Base-by-base conservation (phyloP, 2,797 vertebrate genomes). In the Cynopterus sphinx region DNA sequence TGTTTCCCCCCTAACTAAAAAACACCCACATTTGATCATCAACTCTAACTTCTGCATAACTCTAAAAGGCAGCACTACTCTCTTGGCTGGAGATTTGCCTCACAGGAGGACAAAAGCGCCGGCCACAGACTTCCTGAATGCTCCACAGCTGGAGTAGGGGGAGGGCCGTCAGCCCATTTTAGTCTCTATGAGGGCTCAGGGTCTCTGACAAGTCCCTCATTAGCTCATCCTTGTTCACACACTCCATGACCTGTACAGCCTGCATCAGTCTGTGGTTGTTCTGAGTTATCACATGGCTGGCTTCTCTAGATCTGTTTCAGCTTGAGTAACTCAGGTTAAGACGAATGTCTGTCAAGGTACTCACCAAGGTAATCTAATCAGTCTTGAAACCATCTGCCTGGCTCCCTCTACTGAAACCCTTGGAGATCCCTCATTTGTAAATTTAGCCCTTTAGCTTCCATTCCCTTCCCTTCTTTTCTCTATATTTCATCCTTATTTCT, bases 181-280 rank as follows among this genome's bases (percentile, higher is more conserved):
- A 83, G 70, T 57, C 83, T 36, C 15, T 21, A 0, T 24, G 28
- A 81, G 51, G 6, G 39, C 49, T 55, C 85, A 41, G 82, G 15
- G 73, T 77, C 67, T 87, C 77, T 95, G 75, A 96, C 78, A 94
- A 75, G 61, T 28, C 11, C 78, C 92, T 89, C 86, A 95, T 93
- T 91, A 96, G 81, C 92, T 95, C 74, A 46, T 91, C 55, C 49
- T 17, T n/a, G 43, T 63, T 67, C 10, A 8, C 11, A 96, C 51
- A 28, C 55, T 57, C 55, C 7, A 12, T 91, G 82, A 92, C 90
- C 78, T 74, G 59, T 26, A 4, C 24, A 51, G 61, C 13, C 33
- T 9, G 9, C 17, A 31, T 49, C 12, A 2, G 19, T 73, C 73
- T 89, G 59, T 49, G 33, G 28, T 86, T 51, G 79, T 73, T 95